Evolutionary conservation across 2,113 vertebrate species (phyloP).

Genomic region (Ceratotherium simum): DNA sequence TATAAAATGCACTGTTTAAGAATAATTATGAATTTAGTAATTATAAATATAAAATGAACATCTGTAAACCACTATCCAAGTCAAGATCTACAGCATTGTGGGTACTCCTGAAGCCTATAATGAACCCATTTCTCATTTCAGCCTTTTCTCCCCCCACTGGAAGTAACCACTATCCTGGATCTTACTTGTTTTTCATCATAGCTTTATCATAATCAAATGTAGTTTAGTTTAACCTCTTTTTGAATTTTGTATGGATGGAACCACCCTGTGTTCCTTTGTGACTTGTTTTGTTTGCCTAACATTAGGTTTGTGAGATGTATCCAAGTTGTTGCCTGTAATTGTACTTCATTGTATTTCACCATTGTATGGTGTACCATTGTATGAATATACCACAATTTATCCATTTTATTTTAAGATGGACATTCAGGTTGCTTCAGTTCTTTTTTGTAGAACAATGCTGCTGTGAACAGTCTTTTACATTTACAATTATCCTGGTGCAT

Average conservation of each 20-base stretch:
- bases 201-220: background rate
- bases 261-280: background rate
- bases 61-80: background rate
- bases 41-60: background rate
- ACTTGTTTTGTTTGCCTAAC: background rate
- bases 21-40: background rate
- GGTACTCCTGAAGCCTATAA: background rate
- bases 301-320: background rate
- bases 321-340: background rate
- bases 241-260: background rate
- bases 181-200: background rate
- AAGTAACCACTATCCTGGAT: background rate
- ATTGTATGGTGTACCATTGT: background rate
- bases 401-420: background rate
- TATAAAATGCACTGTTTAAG: background rate
- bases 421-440: background rate
- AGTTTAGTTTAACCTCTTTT: background rate
- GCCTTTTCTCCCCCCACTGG: background rate
- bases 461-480: constrained; percentile 20
- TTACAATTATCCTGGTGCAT: background rate
- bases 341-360: background rate
- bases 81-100: background rate
- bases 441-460: background rate
- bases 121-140: background rate
- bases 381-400: background rate